Evolutionary conservation across 2,797 vertebrate genomes (phyloP).

Genomic region (Hyperoplus lanceolatus): DNA sequence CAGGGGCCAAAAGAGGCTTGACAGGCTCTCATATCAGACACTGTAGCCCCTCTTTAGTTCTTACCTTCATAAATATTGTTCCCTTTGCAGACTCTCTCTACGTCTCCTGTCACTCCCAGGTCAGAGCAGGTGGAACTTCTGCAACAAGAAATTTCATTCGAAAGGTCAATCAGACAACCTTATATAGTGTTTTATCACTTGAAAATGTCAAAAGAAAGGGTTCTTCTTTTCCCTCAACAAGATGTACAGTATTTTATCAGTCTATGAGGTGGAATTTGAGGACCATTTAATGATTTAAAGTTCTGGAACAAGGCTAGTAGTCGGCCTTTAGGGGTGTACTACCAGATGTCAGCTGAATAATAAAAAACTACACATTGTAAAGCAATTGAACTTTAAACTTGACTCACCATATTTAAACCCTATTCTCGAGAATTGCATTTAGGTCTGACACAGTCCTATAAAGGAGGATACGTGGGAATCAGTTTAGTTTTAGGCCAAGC

Average conservation of each 20-base stretch:
- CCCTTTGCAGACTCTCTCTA: conserved; percentile 6
- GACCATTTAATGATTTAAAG: neutral
- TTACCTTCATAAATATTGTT: conserved; percentile 53
- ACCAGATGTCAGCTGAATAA: neutral
- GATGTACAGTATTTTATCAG: too few species aligned
- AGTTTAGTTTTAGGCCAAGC: too few species aligned
- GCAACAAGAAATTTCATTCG: conserved; percentile 12
- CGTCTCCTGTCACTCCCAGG: conserved; percentile 22
- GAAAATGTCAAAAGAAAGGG: neutral
- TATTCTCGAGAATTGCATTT: too few species aligned
- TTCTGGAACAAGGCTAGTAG: neutral
- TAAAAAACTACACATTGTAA: too few species aligned
- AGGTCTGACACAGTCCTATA: too few species aligned
- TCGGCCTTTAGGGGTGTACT: neutral
- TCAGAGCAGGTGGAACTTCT: conserved; percentile 48
- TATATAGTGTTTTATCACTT: neutral
- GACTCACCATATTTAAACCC: too few species aligned
- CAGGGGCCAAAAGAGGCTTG: neutral
- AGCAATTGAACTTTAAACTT: too few species aligned
- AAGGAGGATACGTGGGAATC: too few species aligned
- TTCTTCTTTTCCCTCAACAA: neutral
- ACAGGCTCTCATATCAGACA: neutral
- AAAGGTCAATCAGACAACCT: conserved; percentile 9
- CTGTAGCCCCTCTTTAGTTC: neutral
- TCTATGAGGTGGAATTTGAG: too few species aligned